Evolutionary conservation across 2,888 invertebrate genomes (phyloP).

Genomic region (Drosophila kuntzei): DNA sequence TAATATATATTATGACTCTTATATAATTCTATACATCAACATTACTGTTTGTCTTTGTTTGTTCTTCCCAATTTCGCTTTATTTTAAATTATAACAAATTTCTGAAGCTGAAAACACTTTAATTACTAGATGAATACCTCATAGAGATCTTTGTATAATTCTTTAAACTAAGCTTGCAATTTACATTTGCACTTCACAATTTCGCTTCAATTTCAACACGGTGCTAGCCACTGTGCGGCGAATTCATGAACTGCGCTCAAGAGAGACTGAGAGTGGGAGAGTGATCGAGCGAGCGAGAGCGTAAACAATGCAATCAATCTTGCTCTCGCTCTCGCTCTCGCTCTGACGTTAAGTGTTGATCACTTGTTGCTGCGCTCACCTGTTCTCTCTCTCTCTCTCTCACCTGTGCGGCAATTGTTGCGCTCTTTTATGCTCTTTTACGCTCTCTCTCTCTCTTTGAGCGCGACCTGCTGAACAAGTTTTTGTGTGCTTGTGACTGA

Average conservation of each 20-base stretch:
- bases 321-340: constrained; percentile 1
- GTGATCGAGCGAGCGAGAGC: constrained; percentile 1
- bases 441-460: constrained; percentile 22
- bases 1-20: too few species aligned
- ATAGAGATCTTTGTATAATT: too few species aligned
- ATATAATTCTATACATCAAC: too few species aligned
- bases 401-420: too few species aligned
- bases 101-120: too few species aligned
- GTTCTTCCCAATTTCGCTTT: too few species aligned
- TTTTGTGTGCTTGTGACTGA: constrained; percentile 56
- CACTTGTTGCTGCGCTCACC: too few species aligned
- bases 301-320: constrained; percentile 3
- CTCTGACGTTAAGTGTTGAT: too few species aligned
- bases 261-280: background rate
- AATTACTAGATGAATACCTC: too few species aligned
- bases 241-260: constrained; percentile 29
- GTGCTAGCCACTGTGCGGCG: constrained; percentile 64
- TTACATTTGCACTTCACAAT: background rate
- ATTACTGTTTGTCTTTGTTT: too few species aligned
- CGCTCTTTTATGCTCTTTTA: constrained; percentile 52
- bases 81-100: too few species aligned
- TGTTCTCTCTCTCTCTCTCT: background rate
- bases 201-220: background rate
- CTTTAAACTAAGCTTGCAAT: too few species aligned
- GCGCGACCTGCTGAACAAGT: constrained; percentile 65